These are phyloP conservation scores for Heliothis virescens DNA, from an alignment of 1,140 invertebrate genomes.

Conservation along the genomic window DNA sequence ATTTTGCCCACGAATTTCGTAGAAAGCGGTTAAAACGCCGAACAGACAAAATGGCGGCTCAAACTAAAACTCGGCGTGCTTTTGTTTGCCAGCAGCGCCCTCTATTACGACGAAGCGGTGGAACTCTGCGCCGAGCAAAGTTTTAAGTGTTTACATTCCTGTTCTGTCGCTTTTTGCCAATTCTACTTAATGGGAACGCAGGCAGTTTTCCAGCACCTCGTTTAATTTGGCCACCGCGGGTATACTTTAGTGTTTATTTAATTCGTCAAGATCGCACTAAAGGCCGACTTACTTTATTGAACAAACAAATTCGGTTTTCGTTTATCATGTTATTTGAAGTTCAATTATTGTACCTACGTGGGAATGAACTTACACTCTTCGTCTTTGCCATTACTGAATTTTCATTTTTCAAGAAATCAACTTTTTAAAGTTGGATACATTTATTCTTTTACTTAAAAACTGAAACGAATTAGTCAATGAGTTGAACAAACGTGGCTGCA, in stretches of 20 bases:
- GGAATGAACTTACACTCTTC: not conserved
- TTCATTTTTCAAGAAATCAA: too few relatives aligned
- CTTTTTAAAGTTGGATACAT: too few relatives aligned
- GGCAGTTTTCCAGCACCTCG: conserved; percentile 67
- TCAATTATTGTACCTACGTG: not conserved
- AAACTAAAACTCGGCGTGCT: conserved; percentile 69
- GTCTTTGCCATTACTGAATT: too few relatives aligned
- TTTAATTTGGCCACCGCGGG: conserved; percentile 68
- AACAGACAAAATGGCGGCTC: conserved; percentile 67
- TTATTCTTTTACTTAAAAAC: not conserved
- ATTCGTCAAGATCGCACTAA: conserved; percentile 59
- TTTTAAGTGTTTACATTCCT: conserved; percentile 83
- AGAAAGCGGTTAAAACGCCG: conserved; percentile 71
- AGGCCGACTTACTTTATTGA: conserved; percentile 53
- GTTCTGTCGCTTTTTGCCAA: conserved; percentile 80
- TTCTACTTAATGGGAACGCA: conserved; percentile 76
- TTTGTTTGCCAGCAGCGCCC: conserved; percentile 75
- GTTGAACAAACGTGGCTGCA: conserved; percentile 10
- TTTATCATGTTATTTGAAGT: conserved; percentile 34
- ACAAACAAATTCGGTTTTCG: conserved; percentile 50
- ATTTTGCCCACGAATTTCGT: conserved; percentile 66
- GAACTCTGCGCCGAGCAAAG: conserved; percentile 70
- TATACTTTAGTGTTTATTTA: conserved; percentile 70
- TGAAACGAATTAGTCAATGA: conserved; percentile 23
- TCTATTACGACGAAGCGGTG: conserved; percentile 65